Conservation (phyloP, 2,888 invertebrate genomes). For the Ecdyonurus torrentis region DNA sequence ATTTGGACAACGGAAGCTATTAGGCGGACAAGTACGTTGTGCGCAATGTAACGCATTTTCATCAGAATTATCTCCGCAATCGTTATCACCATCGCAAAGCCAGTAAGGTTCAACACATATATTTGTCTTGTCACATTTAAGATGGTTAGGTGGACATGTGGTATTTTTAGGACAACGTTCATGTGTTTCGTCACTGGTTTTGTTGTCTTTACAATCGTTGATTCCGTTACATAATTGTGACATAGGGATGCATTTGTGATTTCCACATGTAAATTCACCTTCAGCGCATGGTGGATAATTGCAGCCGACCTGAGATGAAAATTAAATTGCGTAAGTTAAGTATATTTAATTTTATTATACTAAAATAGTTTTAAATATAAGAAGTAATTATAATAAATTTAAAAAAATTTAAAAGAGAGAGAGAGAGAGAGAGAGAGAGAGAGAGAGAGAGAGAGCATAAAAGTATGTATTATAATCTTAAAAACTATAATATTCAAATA, state of each 20-base stretch:
- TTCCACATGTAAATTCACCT: conserved; percentile 91
- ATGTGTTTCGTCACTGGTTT: conserved; percentile 80
- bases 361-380: no score
- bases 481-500: no score
- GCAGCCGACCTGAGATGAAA: no score
- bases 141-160: conserved; percentile 76
- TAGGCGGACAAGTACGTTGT: conserved; percentile 73
- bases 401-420: no score
- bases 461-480: no score
- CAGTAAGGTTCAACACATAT: conserved; percentile 96
- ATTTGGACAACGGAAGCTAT: conserved; percentile 84
- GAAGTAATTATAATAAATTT: no score
- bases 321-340: no score
- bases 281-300: conserved; percentile 75
- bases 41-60: conserved; percentile 83
- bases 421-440: no score
- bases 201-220: conserved; percentile 85
- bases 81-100: conserved; percentile 95
- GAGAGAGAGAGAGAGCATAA: no score
- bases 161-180: conserved; percentile 73
- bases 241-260: conserved; percentile 79
- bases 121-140: conserved; percentile 86
- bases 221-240: conserved; percentile 81
- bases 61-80: conserved; percentile 88
- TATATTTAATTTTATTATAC: no score